A percentile compares a stretch with the other conserved stretches of the same genome.
Evolutionary conservation across 2,113 vertebrate genomes (phyloP).

Genomic region (Epinephelus lanceolatus): DNA sequence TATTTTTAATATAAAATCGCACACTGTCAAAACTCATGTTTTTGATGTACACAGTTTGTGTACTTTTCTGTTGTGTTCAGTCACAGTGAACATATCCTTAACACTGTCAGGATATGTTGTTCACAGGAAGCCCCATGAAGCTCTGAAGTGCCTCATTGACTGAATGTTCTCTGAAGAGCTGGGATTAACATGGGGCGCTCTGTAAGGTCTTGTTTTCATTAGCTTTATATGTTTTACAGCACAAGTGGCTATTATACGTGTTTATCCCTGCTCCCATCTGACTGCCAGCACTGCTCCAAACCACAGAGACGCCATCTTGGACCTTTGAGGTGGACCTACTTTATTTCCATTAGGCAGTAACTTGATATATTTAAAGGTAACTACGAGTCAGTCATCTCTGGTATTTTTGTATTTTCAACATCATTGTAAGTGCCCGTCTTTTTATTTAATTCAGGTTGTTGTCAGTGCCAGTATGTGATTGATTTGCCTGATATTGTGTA

Average conservation of each 20-base stretch:
- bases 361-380: not conserved
- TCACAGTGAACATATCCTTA: no score
- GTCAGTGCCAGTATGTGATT: conserved; percentile 32
- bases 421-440: conserved; percentile 30
- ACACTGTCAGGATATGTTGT: no score
- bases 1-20: no score
- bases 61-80: no score
- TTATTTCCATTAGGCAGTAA: not conserved
- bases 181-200: not conserved
- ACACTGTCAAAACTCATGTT: no score
- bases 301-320: not conserved
- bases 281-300: not conserved
- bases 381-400: conserved; percentile 2
- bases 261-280: not conserved
- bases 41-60: no score
- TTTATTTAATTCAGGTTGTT: not conserved
- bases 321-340: not conserved
- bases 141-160: conserved; percentile 39
- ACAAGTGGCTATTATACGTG: not conserved
- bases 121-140: not conserved
- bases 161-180: not conserved
- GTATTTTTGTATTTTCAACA: conserved; percentile 3
- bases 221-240: not conserved
- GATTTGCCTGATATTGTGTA: conserved; percentile 16
- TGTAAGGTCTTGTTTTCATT: not conserved